These are phyloP conservation scores for Atrina japonica DNA, from an alignment of 2,888 invertebrate genomes.

Conservation along the genomic window DNA sequence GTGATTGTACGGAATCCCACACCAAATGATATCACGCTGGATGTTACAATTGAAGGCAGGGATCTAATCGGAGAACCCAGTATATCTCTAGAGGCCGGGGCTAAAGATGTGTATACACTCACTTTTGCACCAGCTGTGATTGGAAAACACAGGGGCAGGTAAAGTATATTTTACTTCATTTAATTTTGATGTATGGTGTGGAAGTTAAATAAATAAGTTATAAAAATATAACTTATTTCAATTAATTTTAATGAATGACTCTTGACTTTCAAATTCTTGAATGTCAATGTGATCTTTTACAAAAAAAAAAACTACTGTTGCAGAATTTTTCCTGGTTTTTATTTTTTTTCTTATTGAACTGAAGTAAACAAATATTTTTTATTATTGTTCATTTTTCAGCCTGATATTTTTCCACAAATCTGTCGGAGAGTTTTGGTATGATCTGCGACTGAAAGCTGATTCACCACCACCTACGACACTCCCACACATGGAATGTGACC, in stretches of 20 bases:
- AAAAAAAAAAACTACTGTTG: not conserved
- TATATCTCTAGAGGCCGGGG: conserved; percentile 69
- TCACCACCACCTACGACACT: conserved; percentile 75
- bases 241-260: too few relatives aligned
- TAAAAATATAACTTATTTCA: too few relatives aligned
- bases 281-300: too few relatives aligned
- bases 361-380: too few relatives aligned
- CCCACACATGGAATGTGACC: conserved; percentile 78
- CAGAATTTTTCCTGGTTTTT: not conserved
- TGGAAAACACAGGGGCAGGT: conserved; percentile 77
- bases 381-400: conserved; percentile 56
- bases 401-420: conserved; percentile 78
- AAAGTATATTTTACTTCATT: conserved; percentile 13
- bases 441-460: conserved; percentile 73
- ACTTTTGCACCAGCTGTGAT: conserved; percentile 77
- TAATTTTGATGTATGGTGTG: not conserved
- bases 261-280: too few relatives aligned
- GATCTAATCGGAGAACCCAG: conserved; percentile 69
- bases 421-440: conserved; percentile 81
- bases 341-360: too few relatives aligned
- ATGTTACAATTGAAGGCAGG: conserved; percentile 71
- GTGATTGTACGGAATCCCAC: conserved; percentile 78
- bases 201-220: too few relatives aligned
- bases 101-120: conserved; percentile 75
- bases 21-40: conserved; percentile 69